Conservation (phyloP, 2,113 vertebrate species). For the Lophotis ruficrista region DNA sequence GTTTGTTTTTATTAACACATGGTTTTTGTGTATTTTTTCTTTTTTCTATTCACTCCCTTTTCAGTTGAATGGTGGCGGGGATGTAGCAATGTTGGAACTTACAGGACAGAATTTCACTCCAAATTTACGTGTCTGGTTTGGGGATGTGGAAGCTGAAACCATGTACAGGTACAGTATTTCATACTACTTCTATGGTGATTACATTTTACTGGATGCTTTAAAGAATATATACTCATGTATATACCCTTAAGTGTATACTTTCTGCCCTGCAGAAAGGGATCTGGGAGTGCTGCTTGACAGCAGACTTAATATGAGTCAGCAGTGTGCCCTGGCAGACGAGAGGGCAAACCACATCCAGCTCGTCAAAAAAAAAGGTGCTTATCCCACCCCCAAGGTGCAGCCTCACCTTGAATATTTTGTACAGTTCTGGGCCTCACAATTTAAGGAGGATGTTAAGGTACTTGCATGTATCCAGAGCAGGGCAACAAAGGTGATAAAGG, state of each 20-base stretch:
- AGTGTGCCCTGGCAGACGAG: neutral
- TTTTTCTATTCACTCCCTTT: neutral
- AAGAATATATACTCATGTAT: neutral
- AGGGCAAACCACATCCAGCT: neutral
- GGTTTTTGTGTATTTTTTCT: neutral
- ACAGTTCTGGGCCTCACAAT: neutral
- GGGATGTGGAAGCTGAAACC: constrained; percentile 98
- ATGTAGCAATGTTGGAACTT: constrained; percentile 99
- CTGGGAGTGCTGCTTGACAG: neutral
- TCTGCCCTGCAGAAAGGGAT: neutral
- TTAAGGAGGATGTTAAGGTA: neutral
- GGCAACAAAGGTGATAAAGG: neutral
- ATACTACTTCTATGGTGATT: neutral
- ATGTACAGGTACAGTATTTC: constrained; percentile 91
- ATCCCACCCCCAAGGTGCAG: neutral
- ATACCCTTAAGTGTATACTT: neutral
- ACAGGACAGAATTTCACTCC: constrained; percentile 99
- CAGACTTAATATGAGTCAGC: neutral
- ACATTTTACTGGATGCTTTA: neutral
- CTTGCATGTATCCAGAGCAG: neutral
- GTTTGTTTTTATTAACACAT: neutral
- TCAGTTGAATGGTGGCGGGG: constrained; percentile 95
- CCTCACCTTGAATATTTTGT: accelerated
- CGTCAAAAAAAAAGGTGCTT: neutral
- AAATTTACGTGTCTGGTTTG: constrained; percentile 98